These are phyloP conservation scores for Taphrorychus bicolor DNA, from an alignment of 2,888 invertebrate genomes.

Conservation along the genomic window DNA sequence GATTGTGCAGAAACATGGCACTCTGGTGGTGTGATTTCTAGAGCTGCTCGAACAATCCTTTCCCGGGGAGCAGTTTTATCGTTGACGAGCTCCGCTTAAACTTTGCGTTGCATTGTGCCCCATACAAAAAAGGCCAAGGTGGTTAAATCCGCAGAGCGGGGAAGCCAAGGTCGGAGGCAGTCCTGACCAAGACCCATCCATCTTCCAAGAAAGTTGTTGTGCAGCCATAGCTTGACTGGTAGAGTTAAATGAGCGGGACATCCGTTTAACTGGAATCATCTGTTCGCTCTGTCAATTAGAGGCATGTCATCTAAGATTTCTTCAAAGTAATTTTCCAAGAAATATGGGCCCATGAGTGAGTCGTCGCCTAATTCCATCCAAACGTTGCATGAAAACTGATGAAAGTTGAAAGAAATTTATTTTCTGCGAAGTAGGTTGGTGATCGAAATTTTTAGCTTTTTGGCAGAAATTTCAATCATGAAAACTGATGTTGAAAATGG, in stretches of 20 bases:
- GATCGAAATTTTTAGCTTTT: too few species aligned
- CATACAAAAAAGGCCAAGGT: constrained; percentile 5
- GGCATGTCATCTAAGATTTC: constrained; percentile 34
- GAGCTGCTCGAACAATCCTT: constrained; percentile 11
- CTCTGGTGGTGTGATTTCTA: constrained; percentile 7
- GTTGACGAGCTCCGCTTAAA: constrained; percentile 18
- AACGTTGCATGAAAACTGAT: constrained; percentile 9
- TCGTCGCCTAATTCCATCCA: constrained; percentile 20
- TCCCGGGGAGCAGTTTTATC: constrained; percentile 13
- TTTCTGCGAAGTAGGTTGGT: background rate
- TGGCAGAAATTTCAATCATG: too few species aligned
- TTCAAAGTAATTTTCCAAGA: constrained; percentile 19
- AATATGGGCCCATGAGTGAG: constrained; percentile 23
- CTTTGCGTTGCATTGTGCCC: constrained; percentile 12
- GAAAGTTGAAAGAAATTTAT: background rate
- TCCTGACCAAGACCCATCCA: constrained; percentile 1
- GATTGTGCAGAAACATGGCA: background rate
- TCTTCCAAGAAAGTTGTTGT: constrained; percentile 22
- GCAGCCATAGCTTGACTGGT: constrained; percentile 15
- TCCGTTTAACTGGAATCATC: constrained; percentile 33
- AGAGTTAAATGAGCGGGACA: constrained; percentile 28
- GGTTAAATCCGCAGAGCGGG: background rate
- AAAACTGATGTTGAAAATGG: constrained; percentile 13
- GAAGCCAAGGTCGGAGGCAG: background rate
- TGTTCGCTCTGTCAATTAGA: constrained; percentile 28